These are phyloP conservation scores for Eilema griseolum DNA, from an alignment of 2,888 invertebrate species.

Conservation along the genomic window DNA sequence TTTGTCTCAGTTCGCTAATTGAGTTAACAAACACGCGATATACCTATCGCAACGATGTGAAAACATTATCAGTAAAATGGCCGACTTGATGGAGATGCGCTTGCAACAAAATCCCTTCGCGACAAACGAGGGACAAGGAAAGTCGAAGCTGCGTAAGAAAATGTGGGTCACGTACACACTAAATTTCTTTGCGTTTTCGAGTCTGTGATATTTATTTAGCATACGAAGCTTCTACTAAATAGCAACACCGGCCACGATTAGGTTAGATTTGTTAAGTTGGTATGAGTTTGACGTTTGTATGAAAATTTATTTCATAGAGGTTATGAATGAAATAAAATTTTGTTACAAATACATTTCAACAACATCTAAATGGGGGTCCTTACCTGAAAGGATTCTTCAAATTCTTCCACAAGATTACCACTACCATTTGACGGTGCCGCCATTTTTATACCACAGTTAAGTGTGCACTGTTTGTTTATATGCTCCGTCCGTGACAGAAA, in stretches of 20 bases:
- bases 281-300: constrained; percentile 72
- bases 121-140: constrained; percentile 55
- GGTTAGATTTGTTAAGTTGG: constrained; percentile 72
- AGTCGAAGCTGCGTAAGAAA: constrained; percentile 76
- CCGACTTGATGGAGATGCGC: constrained; percentile 82
- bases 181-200: constrained; percentile 56
- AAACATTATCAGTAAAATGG: constrained; percentile 86
- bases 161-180: constrained; percentile 83
- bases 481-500: constrained; percentile 46
- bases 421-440: constrained; percentile 93
- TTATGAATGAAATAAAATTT: constrained; percentile 58
- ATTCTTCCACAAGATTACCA: constrained; percentile 95
- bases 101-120: constrained; percentile 77
- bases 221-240: constrained; percentile 77
- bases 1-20: constrained; percentile 42
- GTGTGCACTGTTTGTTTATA: constrained; percentile 45
- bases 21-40: constrained; percentile 62
- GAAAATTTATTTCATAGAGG: constrained; percentile 59
- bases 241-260: constrained; percentile 67
- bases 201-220: constrained; percentile 60
- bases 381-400: constrained; percentile 96
- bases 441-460: constrained; percentile 78
- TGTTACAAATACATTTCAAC: neutral
- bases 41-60: constrained; percentile 71
- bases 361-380: neutral